Evolutionary conservation across 2,113 vertebrate species (phyloP).

Genomic region (Quiscalus mexicanus): DNA sequence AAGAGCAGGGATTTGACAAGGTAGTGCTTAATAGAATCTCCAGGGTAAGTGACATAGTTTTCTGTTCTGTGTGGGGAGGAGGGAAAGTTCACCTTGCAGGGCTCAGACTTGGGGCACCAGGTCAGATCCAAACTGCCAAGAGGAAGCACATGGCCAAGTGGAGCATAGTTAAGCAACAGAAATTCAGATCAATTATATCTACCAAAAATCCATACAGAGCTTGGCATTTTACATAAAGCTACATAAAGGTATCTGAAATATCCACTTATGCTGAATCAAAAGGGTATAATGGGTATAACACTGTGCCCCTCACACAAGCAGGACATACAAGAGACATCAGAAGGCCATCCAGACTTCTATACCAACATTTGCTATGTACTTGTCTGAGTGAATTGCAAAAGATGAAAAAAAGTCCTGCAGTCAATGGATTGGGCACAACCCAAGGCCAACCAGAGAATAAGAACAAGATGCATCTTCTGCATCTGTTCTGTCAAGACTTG

Average conservation of each 20-base stretch:
- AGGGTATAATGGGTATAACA: neutral
- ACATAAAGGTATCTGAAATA: neutral
- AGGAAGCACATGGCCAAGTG: neutral
- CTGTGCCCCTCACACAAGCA: neutral
- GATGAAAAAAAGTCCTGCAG: neutral
- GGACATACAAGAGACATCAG: too few species aligned
- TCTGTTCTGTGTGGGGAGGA: neutral
- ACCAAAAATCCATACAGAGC: neutral
- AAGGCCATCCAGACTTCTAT: neutral
- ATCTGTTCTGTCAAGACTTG: neutral
- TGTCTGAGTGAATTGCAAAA: neutral
- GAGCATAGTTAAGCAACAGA: neutral
- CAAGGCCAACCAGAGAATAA: neutral
- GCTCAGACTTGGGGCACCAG: neutral
- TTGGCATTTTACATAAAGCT: neutral
- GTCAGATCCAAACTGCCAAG: neutral
- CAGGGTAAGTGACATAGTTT: neutral
- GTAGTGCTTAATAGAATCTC: neutral
- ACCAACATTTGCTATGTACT: neutral
- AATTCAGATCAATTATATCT: neutral
- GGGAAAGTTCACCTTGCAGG: neutral
- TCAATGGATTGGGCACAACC: accelerated
- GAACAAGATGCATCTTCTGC: neutral
- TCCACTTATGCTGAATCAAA: neutral
- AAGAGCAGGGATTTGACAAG: neutral